Evolutionary conservation across 2,113 vertebrate species (phyloP).

Genomic region (Nannospalax galili): DNA sequence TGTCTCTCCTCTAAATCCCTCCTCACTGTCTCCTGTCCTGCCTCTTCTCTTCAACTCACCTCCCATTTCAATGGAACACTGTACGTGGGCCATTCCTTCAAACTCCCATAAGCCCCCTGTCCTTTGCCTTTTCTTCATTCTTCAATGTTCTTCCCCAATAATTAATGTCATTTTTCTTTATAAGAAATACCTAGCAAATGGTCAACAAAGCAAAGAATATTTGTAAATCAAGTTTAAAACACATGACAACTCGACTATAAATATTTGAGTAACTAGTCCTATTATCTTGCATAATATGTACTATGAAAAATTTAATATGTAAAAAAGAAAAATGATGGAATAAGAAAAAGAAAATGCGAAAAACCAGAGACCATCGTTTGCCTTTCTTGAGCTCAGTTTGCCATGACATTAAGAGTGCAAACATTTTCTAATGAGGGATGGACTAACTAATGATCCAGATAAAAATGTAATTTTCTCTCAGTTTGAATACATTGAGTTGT

Average conservation of each 20-base stretch:
- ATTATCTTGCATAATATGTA: conserved; percentile 2
- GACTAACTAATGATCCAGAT: conserved; percentile 60
- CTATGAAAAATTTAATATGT: conserved; percentile 54
- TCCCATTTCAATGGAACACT: background rate
- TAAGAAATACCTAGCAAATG: background rate
- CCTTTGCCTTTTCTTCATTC: background rate
- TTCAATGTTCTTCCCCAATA: background rate
- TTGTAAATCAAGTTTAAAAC: conserved; percentile 25
- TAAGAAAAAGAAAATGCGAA: conserved; percentile 42
- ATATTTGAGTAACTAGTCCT: conserved; percentile 45
- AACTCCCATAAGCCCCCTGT: background rate
- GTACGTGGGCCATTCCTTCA: background rate
- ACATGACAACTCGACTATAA: conserved; percentile 4
- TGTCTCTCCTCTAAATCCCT: background rate
- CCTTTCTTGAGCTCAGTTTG: conserved; percentile 57
- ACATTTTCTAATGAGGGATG: conserved; percentile 62
- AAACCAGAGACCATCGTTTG: conserved; percentile 29
- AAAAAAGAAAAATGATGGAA: conserved; percentile 57
- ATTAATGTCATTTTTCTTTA: background rate
- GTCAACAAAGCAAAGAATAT: background rate
- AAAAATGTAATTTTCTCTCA: conserved; percentile 77
- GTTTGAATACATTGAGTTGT: conserved; percentile 57
- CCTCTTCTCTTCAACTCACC: background rate
- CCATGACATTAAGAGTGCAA: conserved; percentile 62
- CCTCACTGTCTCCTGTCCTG: background rate